Base-by-base conservation (phyloP, 2,797 vertebrate species). In the Galaxias olidus region DNA sequence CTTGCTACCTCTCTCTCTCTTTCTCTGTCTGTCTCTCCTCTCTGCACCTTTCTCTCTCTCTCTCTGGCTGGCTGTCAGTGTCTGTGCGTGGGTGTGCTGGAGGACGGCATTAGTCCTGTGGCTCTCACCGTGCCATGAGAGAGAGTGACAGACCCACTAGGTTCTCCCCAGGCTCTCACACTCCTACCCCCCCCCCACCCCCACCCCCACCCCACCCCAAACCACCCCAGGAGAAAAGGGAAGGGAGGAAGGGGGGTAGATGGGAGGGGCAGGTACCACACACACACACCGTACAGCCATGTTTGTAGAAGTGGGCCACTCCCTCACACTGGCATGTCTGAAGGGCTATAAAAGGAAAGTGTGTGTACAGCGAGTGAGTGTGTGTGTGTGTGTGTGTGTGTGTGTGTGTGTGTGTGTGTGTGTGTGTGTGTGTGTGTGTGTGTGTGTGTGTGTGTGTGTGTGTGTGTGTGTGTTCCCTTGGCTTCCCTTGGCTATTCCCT, bases 51-150 rank as follows among this genome's bases (percentile, higher is more conserved):
- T 57, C 51, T 68, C 54, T 50, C 75, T 58, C 64, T 68, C 63
- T 59, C 63, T 58, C 54, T 65, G 65, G 76, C 64, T 68, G 76
- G 72, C 69, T 59, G 75, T 61, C 72, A 20, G 66, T 40, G 73
- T 44, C 72, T 59, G 86, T 89, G 87, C 85, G 90, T 85, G 90
- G 79, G 88, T 88, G 91, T 86, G 82, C 84, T 86, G 88, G 90
- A 90, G 90, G 88, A 90, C 89, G 83, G 85, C 84, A 69, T 77
- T 88, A 86, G 92, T 88, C 86, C 87, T 86, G 86, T 89, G 82
- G 76, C 90, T 92, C 90, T 89, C 86, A 88, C 85, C 41, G 58
- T 75, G 87, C 73, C 81, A 87, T 83, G 89, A 87, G 87, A 89
- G 87, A 87, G 90, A 91, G 89, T 90, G 90, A 90, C 79, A 76